phyloP scores from a whole-genome alignment of 2,113 vertebrate genomes.

The Chelonoidis abingdonii region DNA sequence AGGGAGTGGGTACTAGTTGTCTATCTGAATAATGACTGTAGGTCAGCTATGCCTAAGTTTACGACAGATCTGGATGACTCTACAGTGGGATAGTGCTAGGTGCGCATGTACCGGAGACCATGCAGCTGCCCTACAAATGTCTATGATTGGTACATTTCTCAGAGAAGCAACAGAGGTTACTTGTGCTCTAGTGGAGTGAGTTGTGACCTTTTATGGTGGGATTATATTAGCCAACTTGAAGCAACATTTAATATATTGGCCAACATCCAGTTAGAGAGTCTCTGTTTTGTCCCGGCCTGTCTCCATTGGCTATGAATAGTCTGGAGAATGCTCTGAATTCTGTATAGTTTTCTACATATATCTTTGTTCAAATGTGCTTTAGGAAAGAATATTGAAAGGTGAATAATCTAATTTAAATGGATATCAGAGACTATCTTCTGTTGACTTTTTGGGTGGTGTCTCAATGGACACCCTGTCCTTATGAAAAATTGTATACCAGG shows the following conservation, averaged over 20 bases:
- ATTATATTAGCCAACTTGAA: background rate
- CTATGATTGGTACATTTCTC: background rate
- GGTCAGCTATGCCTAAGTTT: background rate
- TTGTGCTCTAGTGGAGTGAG: background rate
- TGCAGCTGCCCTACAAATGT: background rate
- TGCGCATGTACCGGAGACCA: background rate
- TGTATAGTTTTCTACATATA: background rate
- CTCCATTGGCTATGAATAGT: background rate
- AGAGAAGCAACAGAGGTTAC: background rate
- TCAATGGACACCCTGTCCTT: too few species aligned
- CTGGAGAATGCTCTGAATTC: background rate
- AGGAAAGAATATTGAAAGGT: background rate
- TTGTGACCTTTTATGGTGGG: background rate
- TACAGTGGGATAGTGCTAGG: background rate
- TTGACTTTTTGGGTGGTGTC: background rate
- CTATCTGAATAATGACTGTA: background rate
- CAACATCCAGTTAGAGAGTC: background rate
- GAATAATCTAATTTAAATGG: background rate
- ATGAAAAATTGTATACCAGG: too few species aligned
- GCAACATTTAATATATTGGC: background rate
- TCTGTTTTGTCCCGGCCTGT: background rate
- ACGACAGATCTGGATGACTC: background rate
- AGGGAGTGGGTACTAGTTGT: background rate
- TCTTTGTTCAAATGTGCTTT: too few species aligned
- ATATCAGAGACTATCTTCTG: background rate